phyloP scores from a whole-genome alignment of 2,888 invertebrate genomes.

The Thumatha senex region DNA sequence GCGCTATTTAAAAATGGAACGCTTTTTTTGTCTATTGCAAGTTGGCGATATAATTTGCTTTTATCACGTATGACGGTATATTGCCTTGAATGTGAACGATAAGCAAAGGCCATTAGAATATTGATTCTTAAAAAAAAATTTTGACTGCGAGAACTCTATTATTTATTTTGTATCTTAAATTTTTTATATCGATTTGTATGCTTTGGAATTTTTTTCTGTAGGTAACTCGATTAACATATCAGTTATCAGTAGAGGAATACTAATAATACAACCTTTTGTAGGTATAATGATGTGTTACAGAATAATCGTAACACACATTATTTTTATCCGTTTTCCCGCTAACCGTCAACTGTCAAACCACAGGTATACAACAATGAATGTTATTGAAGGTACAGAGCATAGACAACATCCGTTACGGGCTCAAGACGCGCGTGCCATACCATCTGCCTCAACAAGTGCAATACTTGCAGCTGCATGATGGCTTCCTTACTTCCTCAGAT shows the following conservation, averaged over 20 bases:
- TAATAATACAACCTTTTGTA: background rate
- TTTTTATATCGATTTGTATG: too few species aligned
- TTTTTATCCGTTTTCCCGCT: conserved; percentile 8
- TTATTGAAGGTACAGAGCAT: conserved; percentile 6
- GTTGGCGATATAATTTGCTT: conserved; percentile 15
- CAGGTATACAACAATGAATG: conserved; percentile 10
- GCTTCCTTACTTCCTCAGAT: conserved; percentile 9
- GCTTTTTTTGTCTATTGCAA: background rate
- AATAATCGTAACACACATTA: background rate
- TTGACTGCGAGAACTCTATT: background rate
- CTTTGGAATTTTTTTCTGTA: too few species aligned
- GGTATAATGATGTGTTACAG: background rate
- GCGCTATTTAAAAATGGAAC: conserved; percentile 2
- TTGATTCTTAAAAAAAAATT: background rate
- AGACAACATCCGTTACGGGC: conserved; percentile 10
- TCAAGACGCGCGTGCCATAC: conserved; percentile 31
- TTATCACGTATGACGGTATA: conserved; percentile 2
- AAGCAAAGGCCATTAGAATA: conserved; percentile 3
- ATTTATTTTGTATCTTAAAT: too few species aligned
- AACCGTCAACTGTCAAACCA: conserved; percentile 11
- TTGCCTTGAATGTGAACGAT: conserved; percentile 12
- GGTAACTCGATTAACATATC: too few species aligned
- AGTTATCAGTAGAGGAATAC: background rate
- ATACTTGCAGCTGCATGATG: conserved; percentile 27
- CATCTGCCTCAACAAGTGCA: conserved; percentile 37